Evolutionary conservation across 2,888 invertebrate genomes (phyloP).

Genomic region (Chloromyia formosa): DNA sequence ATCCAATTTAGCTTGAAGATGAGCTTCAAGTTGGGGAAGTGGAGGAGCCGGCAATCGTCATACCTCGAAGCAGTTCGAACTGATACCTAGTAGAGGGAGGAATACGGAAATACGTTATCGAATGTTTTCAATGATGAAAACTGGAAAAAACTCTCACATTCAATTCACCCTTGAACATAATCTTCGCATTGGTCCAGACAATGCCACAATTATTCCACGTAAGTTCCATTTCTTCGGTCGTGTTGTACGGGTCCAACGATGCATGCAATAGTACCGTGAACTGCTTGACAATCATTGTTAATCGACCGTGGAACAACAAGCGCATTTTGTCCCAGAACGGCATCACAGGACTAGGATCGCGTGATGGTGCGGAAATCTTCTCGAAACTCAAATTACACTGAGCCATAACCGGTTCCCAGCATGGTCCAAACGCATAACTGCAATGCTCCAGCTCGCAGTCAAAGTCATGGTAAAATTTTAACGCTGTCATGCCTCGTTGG

Average conservation of each 20-base stretch:
- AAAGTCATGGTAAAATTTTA: constrained; percentile 98
- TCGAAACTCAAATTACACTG: constrained; percentile 76
- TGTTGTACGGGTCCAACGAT: constrained; percentile 97
- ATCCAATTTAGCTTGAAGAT: constrained; percentile 88
- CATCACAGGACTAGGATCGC: constrained; percentile 91
- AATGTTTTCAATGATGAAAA: neutral
- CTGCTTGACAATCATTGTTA: constrained; percentile 87
- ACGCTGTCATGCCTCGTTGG: constrained; percentile 89
- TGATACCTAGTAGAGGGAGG: constrained; percentile 64
- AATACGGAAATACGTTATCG: too few relatives aligned
- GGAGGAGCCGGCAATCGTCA: constrained; percentile 94
- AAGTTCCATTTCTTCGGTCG: constrained; percentile 98
- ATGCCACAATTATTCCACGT: constrained; percentile 93
- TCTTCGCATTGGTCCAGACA: constrained; percentile 95
- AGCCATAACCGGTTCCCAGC: constrained; percentile 91
- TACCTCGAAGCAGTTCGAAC: constrained; percentile 98
- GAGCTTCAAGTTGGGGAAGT: constrained; percentile 88
- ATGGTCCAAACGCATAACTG: constrained; percentile 96
- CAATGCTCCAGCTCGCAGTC: constrained; percentile 91
- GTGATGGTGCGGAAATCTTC: constrained; percentile 84
- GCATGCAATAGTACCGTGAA: constrained; percentile 93
- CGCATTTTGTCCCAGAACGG: constrained; percentile 99
- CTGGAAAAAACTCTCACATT: constrained; percentile 81
- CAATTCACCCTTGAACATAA: constrained; percentile 90
- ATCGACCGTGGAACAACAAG: constrained; percentile 88